These are phyloP conservation scores for Amazona vittata DNA, from an alignment of 2,113 vertebrate species.

Conservation along the genomic window DNA sequence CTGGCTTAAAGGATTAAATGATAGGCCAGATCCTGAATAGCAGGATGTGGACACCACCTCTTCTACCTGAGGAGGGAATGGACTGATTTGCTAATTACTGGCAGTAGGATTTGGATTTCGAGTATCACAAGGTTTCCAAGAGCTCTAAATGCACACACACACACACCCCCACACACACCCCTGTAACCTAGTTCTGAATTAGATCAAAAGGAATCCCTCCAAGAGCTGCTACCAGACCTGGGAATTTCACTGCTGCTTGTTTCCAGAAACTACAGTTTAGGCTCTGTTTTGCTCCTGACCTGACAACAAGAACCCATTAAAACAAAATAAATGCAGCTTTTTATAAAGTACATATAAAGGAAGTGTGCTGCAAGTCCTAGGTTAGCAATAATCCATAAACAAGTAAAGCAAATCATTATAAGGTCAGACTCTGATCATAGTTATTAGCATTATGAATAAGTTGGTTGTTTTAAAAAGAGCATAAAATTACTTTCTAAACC, in stretches of 20 bases:
- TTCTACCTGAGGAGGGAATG: not conserved
- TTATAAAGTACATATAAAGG: not conserved
- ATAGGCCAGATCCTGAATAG: not conserved
- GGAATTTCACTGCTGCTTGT: not conserved
- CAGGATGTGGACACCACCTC: not conserved
- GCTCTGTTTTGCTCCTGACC: not conserved
- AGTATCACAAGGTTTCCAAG: not conserved
- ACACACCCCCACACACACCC: no score
- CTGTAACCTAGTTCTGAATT: not conserved
- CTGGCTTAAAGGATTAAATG: not conserved
- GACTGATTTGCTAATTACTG: not conserved
- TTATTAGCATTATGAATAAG: not conserved
- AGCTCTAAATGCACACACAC: not conserved
- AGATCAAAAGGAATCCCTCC: not conserved
- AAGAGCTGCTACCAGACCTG: not conserved
- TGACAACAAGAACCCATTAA: slow-evolving; percentile 1
- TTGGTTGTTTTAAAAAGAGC: not conserved
- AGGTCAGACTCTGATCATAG: not conserved
- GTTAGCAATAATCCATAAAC: not conserved
- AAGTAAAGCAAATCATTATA: not conserved
- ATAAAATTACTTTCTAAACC: not conserved
- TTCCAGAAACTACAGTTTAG: not conserved
- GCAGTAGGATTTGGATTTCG: not conserved
- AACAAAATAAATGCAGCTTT: not conserved
- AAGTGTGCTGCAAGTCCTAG: not conserved